Evolutionary conservation across 2,797 vertebrate species (phyloP).

Genomic region (Alca torda): DNA sequence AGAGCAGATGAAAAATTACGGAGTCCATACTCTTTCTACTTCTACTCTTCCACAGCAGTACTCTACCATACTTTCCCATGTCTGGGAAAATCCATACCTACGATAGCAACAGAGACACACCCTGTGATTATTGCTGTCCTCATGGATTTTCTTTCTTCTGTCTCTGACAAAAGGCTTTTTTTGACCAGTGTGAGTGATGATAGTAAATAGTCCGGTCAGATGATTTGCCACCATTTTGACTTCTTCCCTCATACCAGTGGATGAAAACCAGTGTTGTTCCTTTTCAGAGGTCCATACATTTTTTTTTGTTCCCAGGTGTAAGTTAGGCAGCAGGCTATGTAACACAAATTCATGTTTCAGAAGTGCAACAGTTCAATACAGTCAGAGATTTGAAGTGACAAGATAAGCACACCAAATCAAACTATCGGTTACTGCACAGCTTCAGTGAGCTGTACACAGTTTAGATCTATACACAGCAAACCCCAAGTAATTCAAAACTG

Average conservation of each 20-base stretch:
- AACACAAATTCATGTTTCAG: not conserved
- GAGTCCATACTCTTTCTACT: not conserved
- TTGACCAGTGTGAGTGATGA: not conserved
- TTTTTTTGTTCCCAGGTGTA: not conserved
- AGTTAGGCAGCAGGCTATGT: not conserved
- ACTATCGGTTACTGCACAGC: not conserved
- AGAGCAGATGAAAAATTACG: not conserved
- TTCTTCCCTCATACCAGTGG: not conserved
- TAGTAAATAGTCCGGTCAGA: not conserved
- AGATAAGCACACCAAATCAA: not conserved
- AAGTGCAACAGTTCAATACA: not conserved
- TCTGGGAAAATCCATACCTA: not conserved
- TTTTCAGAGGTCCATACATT: not conserved
- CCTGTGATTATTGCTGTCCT: not conserved
- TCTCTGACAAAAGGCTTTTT: not conserved
- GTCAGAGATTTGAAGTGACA: not conserved
- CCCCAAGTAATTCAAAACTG: not conserved
- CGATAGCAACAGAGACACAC: not conserved
- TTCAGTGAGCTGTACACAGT: not conserved
- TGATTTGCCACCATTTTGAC: not conserved
- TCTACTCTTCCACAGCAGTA: not conserved
- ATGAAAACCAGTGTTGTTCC: not conserved
- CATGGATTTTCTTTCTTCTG: not conserved
- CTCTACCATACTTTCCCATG: not conserved
- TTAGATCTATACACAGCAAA: not conserved